Base-by-base conservation (phyloP, 2,888 invertebrate species). In the Arge pagana region DNA sequence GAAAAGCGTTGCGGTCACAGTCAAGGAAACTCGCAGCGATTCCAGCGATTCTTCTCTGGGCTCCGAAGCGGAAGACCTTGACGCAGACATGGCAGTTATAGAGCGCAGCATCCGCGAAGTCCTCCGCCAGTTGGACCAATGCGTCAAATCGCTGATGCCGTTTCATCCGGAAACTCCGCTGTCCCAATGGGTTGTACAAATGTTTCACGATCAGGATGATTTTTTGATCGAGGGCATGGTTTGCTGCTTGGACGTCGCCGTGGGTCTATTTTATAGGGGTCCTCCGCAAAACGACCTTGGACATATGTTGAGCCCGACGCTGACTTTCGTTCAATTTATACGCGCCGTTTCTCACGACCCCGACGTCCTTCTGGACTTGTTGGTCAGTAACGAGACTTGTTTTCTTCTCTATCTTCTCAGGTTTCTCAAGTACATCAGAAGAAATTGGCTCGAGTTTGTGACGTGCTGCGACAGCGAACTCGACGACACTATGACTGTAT, bases 151-250 rank as follows among this genome's bases (percentile, higher is more conserved):
- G 55, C 83, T 87, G 52, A 78, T 92, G 60, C 90, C 92, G 57
- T 93, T 90, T 70, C 91, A 93, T 77, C 93, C 93, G 0, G 91
- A 92, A 72, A 90, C 90, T 58, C 88, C 90, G 15, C 85, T 93
- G 61, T 90, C 92, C 1, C 92, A 93, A 77, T 90, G 93, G 82
- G 82, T 94, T 43, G 89, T 93, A 53, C 90, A 90, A 73, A 79
- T 94, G 52, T 93, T 94, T 68, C 89, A 89, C 64, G 93, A 94
- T 76, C 93, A 94, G 74, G 93, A 94, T 70, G 94, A 94, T 76
- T 91, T 90, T 67, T 78, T 94, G 62, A 90, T 94, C 53, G 94
- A 94, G 79, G 89, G 92, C 3, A 93, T 94, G 93, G 90, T 94
- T 5, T 93, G 93, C 73, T 90, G 91, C 28, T 77, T 94, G 41